Conservation (phyloP, 1,140 invertebrate genomes). For the Drosophila parabipectinata region DNA sequence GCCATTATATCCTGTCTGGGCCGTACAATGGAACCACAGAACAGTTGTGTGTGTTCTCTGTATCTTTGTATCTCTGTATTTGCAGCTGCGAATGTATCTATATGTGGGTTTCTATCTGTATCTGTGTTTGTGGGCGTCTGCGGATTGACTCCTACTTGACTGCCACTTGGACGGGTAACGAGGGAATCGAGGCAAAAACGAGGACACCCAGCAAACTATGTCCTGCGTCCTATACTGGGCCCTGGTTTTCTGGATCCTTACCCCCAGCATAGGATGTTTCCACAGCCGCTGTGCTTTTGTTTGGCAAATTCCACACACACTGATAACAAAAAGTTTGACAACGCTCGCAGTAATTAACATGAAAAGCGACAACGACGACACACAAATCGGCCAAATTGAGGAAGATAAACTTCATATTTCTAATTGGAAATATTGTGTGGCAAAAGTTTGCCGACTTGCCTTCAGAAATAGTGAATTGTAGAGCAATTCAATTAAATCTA, state of each 20-base stretch:
- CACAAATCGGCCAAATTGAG: constrained; percentile 21
- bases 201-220: constrained; percentile 22
- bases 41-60: background rate
- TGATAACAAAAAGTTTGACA: constrained; percentile 54
- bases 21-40: no score
- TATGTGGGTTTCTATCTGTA: background rate
- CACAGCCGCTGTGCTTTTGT: constrained; percentile 41
- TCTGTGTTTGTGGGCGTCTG: constrained; percentile 10
- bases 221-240: no score
- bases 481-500: background rate
- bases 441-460: background rate
- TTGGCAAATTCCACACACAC: constrained; percentile 14
- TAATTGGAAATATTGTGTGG: constrained; percentile 31
- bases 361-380: constrained; percentile 34
- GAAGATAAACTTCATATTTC: constrained; percentile 21
- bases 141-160: constrained; percentile 49
- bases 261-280: background rate
- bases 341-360: constrained; percentile 51
- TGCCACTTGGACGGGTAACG: constrained; percentile 31
- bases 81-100: constrained; percentile 3
- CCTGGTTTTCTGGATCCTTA: background rate
- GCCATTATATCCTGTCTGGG: constrained; percentile 26
- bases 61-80: constrained; percentile 9
- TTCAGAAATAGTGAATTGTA: background rate
- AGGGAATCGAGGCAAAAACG: constrained; percentile 5